Base-by-base conservation (phyloP, 2,113 vertebrate genomes). In the Nesoenas mayeri region DNA sequence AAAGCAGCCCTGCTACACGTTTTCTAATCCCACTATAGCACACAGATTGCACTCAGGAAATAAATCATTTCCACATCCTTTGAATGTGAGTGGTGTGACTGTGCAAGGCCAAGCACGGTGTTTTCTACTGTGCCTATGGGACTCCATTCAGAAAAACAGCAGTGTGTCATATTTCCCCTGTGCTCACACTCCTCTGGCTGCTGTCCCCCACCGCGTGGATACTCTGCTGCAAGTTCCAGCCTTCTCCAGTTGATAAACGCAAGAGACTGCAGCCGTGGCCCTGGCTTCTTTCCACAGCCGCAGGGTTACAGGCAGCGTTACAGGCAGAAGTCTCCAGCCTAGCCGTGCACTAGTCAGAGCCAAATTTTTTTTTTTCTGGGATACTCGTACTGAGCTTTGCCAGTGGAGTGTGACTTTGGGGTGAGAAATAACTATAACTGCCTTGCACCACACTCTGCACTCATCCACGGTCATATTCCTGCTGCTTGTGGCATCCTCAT, bases 91-190 rank as follows among this genome's bases (percentile, higher is more conserved):
- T 4, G 0, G 12, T 19, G n/a, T 19, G 77, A 67, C 6, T 24
- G 51, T 34, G 57, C 1, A 2, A 79, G 56, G 71, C 65, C 65
- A 86, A 86, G 72, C 0, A 0, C 26, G 0, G 2, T 34, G 67
- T 74, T 44, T 48, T 91, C 53, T 60, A 6, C 53, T 3, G 0
- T 48, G 24, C 38, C 50, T 20, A 11, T 22, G 42, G 64, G 60
- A 79, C n/a, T 69, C 14, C 0, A 5, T 34, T 83, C 65, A 78
- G 86, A 34, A 83, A 91, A 94, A 16, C 1, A 74, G 42, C 32
- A 9, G 28, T 11, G 28, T 17, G 81, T 60, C 64, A 34, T 0
- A 0, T 61, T 50, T 79, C 28, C 26, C 11, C 12, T 0, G 1
- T 20, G 74, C 57, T 70, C 53, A 12, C 48, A 18, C 44, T 72